Percentiles rank a stretch among this genome's conserved stretches.
Conservation (phyloP, 2,797 vertebrate species). For the Cheirogaleus major region DNA sequence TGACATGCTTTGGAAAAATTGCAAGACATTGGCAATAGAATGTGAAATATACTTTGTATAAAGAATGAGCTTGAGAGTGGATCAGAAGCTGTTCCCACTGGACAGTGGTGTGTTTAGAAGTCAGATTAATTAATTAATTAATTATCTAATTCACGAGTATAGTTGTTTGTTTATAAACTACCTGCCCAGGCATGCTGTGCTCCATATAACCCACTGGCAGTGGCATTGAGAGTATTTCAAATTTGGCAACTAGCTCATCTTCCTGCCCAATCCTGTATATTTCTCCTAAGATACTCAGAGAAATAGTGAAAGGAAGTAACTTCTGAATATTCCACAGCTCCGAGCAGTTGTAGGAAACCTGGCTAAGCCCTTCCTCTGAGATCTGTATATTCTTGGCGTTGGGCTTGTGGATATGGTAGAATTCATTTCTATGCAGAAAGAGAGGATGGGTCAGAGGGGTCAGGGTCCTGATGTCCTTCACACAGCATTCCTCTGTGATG, state of each 20-base stretch:
- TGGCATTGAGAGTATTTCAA: background rate
- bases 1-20: background rate
- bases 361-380: background rate
- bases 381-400: background rate
- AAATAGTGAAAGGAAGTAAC: background rate
- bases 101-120: background rate
- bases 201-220: background rate
- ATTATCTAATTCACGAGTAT: background rate
- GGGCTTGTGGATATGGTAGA: background rate
- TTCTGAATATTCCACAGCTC: background rate
- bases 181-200: too few relatives aligned
- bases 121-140: background rate
- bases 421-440: background rate
- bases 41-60: background rate
- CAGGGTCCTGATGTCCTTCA: background rate
- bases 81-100: background rate
- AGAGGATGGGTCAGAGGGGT: background rate
- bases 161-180: constrained; percentile 16
- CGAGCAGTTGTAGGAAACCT: background rate
- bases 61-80: background rate
- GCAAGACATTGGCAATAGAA: background rate
- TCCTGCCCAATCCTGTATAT: background rate
- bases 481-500: background rate
- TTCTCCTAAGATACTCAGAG: background rate
- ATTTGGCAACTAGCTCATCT: background rate